Conservation (phyloP, 2,113 vertebrate species). For the Phrynosoma platyrhinos region DNA sequence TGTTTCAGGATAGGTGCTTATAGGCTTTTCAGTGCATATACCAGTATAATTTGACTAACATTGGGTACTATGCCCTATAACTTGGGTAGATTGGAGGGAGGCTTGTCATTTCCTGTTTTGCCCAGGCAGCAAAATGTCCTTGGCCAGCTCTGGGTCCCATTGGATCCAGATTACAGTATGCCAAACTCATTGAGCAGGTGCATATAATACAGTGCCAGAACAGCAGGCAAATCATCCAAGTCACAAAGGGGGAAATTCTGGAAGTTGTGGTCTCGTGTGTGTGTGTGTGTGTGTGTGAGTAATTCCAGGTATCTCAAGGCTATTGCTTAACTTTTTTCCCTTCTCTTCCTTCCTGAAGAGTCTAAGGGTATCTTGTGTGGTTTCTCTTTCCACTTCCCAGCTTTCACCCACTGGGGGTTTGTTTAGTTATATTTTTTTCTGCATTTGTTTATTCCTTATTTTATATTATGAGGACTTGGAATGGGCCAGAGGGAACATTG, state of each 20-base stretch:
- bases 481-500: slow-evolving; percentile 18
- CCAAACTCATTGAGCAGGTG: not conserved
- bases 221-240: not conserved
- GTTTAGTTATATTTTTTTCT: not conserved
- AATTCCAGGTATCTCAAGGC: not conserved
- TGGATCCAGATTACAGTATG: too few relatives aligned
- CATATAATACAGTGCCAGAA: not conserved
- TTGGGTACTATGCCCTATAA: not conserved
- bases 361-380: too few relatives aligned
- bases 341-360: not conserved
- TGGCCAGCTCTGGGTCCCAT: not conserved
- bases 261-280: too few relatives aligned
- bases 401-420: not conserved
- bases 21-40: not conserved
- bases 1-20: not conserved
- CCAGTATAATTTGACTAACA: not conserved
- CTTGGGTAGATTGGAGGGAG: not conserved
- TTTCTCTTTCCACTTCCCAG: not conserved
- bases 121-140: not conserved
- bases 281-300: not conserved
- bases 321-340: not conserved
- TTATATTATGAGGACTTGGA: slow-evolving; percentile 54
- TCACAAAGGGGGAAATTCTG: not conserved
- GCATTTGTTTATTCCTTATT: slow-evolving; percentile 49
- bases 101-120: not conserved